Evolutionary conservation across 2,113 vertebrate genomes (phyloP).

Genomic region (Delphinapterus leucas): DNA sequence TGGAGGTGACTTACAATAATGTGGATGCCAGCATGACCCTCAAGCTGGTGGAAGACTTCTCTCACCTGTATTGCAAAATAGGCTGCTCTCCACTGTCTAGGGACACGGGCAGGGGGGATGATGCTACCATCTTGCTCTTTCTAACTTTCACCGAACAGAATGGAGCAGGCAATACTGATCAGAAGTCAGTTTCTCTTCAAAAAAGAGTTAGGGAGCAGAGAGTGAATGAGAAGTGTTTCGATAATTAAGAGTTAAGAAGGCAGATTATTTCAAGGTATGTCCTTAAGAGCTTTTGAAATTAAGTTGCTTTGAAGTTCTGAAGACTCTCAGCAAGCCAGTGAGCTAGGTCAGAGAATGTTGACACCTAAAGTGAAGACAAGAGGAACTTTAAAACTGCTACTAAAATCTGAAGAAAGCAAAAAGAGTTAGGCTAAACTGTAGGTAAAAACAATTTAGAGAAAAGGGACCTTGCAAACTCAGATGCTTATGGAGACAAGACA

Average conservation of each 20-base stretch:
- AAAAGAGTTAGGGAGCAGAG: neutral
- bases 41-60: neutral
- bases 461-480: neutral
- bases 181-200: neutral
- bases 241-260: neutral
- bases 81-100: neutral
- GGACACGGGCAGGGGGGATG: neutral
- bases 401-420: constrained; percentile 10
- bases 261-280: constrained; percentile 18
- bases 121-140: neutral
- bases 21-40: neutral
- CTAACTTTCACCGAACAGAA: neutral
- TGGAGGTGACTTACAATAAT: neutral
- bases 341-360: neutral
- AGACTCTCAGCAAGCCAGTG: neutral
- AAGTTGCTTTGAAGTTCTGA: constrained; percentile 4
- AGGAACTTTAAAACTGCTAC: neutral
- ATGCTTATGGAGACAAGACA: neutral
- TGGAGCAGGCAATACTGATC: neutral
- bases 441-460: neutral
- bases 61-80: neutral
- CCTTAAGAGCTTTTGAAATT: constrained; percentile 39
- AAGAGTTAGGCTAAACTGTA: neutral
- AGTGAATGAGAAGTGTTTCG: neutral
- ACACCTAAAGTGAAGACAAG: neutral